These are phyloP conservation scores for Hycleus phaleratus DNA, from an alignment of 1,140 invertebrate genomes.

Conservation along the genomic window DNA sequence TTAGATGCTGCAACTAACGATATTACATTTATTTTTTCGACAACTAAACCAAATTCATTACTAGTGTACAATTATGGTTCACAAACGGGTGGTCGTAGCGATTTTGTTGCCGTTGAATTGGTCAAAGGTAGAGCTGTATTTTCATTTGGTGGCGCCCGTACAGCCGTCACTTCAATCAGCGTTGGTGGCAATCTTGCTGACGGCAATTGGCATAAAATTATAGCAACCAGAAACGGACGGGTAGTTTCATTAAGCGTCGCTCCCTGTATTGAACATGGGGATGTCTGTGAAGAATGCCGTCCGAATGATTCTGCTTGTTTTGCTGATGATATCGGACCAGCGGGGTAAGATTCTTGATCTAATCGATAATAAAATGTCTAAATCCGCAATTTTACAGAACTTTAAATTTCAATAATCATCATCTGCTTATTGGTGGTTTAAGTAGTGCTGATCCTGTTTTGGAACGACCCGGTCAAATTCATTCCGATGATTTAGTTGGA, in stretches of 20 bases:
- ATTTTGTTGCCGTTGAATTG: slow-evolving; percentile 87
- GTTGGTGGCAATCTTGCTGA: slow-evolving; percentile 65
- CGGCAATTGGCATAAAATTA: slow-evolving; percentile 86
- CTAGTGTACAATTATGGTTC: slow-evolving; percentile 85
- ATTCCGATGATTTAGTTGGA: slow-evolving; percentile 86
- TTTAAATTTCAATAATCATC: slow-evolving; percentile 86
- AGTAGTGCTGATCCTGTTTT: slow-evolving; percentile 73
- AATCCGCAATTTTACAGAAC: slow-evolving; percentile 50
- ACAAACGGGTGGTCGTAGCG: slow-evolving; percentile 78
- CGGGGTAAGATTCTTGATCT: slow-evolving; percentile 55
- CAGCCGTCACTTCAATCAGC: slow-evolving; percentile 71
- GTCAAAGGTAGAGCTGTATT: slow-evolving; percentile 75
- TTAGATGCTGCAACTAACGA: slow-evolving; percentile 83
- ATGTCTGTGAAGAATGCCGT: slow-evolving; percentile 75
- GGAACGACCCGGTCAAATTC: slow-evolving; percentile 78
- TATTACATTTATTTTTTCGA: slow-evolving; percentile 85
- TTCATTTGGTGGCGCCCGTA: slow-evolving; percentile 80
- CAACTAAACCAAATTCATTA: slow-evolving; percentile 76
- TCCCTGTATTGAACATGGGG: slow-evolving; percentile 73
- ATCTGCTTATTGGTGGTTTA: slow-evolving; percentile 77
- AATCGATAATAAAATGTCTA: background rate
- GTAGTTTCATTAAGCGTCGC: slow-evolving; percentile 78
- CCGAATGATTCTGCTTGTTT: slow-evolving; percentile 75
- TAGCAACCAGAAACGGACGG: slow-evolving; percentile 79
- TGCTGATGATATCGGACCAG: slow-evolving; percentile 72